These are phyloP conservation scores for Gavia stellata DNA, from an alignment of 2,113 vertebrate genomes.

Conservation along the genomic window DNA sequence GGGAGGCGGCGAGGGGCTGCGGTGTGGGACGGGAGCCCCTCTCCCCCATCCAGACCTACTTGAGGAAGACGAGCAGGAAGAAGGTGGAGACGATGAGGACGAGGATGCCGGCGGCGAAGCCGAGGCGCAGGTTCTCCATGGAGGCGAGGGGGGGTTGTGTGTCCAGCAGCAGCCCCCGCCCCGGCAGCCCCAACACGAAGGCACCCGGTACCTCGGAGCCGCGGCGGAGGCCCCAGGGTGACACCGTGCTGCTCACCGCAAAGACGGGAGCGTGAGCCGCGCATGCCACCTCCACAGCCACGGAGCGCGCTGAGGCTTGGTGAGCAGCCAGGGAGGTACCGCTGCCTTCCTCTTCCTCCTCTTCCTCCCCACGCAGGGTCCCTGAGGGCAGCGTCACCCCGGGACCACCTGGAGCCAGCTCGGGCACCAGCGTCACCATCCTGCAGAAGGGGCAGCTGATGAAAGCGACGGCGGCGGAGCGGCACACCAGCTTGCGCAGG, in stretches of 20 bases:
- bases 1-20: not conserved
- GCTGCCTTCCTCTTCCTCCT: not conserved
- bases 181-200: constrained; percentile 49
- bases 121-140: constrained; percentile 61
- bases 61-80: constrained; percentile 63
- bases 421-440: constrained; percentile 22
- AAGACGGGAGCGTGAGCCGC: not conserved
- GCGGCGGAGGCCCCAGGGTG: not conserved
- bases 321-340: not conserved
- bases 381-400: accelerated
- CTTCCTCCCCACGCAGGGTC: accelerated
- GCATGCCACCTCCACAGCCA: not conserved
- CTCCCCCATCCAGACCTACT: not conserved
- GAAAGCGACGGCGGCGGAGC: not conserved
- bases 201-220: not conserved
- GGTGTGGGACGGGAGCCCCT: not conserved
- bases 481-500: constrained; percentile 29
- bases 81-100: constrained; percentile 60
- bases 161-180: constrained; percentile 9
- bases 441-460: constrained; percentile 60
- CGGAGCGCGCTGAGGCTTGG: not conserved
- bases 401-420: not conserved
- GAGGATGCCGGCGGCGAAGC: constrained; percentile 60
- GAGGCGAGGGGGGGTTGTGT: constrained; percentile 18
- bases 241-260: constrained; percentile 6